Evolutionary conservation across 2,888 invertebrate genomes (phyloP).

Genomic region (Amphipyra berbera): DNA sequence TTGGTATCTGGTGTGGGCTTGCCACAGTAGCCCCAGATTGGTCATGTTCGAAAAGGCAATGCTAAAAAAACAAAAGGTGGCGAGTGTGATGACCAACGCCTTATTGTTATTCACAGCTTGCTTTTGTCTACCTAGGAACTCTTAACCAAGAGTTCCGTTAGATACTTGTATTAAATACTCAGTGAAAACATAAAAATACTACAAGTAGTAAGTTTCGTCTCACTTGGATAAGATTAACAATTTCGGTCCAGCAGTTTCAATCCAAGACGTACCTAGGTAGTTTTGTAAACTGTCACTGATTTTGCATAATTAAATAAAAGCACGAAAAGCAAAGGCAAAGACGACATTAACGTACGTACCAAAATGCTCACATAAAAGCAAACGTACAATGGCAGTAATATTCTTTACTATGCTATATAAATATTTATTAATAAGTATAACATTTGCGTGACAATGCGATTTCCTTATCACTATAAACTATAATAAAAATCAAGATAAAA

Average conservation of each 20-base stretch:
- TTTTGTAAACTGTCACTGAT: conserved; percentile 58
- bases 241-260: conserved; percentile 1
- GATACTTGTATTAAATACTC: too few species aligned
- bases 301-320: conserved; percentile 74
- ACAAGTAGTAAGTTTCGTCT: not conserved
- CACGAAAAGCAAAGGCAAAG: conserved; percentile 77
- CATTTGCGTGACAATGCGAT: conserved; percentile 24
- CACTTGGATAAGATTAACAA: conserved; percentile 4
- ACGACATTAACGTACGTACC: conserved; percentile 63
- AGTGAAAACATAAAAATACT: too few species aligned
- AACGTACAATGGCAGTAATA: conserved; percentile 45
- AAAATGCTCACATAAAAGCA: conserved; percentile 65
- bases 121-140: too few species aligned
- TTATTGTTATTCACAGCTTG: too few species aligned
- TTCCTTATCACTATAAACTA: conserved; percentile 17
- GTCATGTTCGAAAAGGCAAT: conserved; percentile 3
- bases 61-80: too few species aligned
- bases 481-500: not conserved
- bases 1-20: conserved; percentile 15
- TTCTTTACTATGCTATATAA: conserved; percentile 41
- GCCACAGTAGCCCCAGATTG: not conserved
- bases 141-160: too few species aligned
- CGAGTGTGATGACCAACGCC: too few species aligned
- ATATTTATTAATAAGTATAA: conserved; percentile 29
- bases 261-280: not conserved